Percentiles rank a stretch among this genome's conserved stretches.
phyloP scores from a whole-genome alignment of 2,888 invertebrate species.

The Choreutis nemorana region DNA sequence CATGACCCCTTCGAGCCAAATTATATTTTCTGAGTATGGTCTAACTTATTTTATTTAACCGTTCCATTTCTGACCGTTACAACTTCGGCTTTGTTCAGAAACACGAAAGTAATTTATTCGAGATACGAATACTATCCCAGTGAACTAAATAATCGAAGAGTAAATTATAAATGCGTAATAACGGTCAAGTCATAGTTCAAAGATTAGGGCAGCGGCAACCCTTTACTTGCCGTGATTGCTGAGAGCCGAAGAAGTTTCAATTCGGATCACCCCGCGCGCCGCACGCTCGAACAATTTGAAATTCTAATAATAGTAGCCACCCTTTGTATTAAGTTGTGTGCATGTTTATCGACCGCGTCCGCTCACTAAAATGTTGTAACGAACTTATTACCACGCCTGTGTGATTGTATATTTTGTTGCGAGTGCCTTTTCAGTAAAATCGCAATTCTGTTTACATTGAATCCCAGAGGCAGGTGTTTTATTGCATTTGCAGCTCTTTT shows the following conservation, averaged over 20 bases:
- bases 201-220: slow-evolving; percentile 64
- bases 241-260: slow-evolving; percentile 50
- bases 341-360: slow-evolving; percentile 12
- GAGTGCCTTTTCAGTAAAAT: too few species aligned
- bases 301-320: slow-evolving; percentile 38
- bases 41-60: too few species aligned
- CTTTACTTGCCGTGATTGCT: slow-evolving; percentile 28
- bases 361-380: slow-evolving; percentile 14
- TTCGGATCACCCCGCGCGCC: slow-evolving; percentile 32
- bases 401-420: too few species aligned
- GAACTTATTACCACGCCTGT: slow-evolving; percentile 12
- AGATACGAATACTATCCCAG: slow-evolving; percentile 47
- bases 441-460: too few species aligned
- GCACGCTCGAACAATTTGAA: slow-evolving; percentile 43
- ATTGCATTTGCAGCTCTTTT: too few species aligned
- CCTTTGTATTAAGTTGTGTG: slow-evolving; percentile 12
- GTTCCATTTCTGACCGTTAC: slow-evolving; percentile 62
- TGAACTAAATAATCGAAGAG: slow-evolving; percentile 61
- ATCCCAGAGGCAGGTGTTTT: too few species aligned
- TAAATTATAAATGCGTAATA: slow-evolving; percentile 66
- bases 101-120: slow-evolving; percentile 65
- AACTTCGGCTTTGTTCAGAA: slow-evolving; percentile 62
- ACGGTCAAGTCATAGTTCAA: slow-evolving; percentile 67
- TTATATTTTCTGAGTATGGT: too few species aligned
- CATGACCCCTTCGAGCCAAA: too few species aligned